Evolutionary conservation across 2,888 invertebrate species (phyloP).

Genomic region (Dyspetes luteomarginatus): DNA sequence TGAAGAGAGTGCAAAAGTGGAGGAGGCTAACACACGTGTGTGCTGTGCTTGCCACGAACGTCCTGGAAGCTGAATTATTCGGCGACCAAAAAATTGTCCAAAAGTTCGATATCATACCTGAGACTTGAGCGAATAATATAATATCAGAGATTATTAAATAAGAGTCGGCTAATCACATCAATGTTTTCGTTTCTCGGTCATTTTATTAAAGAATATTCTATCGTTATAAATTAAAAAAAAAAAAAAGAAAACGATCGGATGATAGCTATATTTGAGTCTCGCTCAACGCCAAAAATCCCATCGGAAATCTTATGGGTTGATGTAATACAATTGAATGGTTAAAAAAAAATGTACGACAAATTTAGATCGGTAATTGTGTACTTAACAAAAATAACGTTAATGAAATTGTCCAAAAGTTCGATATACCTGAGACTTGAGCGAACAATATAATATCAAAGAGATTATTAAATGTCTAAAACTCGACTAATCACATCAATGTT

Average conservation of each 20-base stretch:
- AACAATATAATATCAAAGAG: slow-evolving; percentile 14
- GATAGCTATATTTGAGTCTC: slow-evolving; percentile 20
- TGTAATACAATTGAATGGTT: slow-evolving; percentile 49
- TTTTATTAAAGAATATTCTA: slow-evolving; percentile 62
- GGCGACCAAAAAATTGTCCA: not conserved
- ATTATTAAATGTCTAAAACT: slow-evolving; percentile 45
- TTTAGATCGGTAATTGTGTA: too few species aligned
- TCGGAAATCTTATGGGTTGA: slow-evolving; percentile 30
- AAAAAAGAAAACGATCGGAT: slow-evolving; percentile 39
- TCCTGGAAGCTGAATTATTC: not conserved
- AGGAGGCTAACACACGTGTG: not conserved
- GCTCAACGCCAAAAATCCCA: slow-evolving; percentile 12
- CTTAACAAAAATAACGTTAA: too few species aligned
- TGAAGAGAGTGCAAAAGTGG: not conserved
- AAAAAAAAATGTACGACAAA: too few species aligned
- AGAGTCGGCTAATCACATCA: slow-evolving; percentile 14
- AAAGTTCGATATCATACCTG: slow-evolving; percentile 42
- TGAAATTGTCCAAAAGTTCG: too few species aligned
- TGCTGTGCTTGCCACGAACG: not conserved
- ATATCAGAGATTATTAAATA: slow-evolving; percentile 44
- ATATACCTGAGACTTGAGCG: not conserved
- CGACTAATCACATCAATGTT: slow-evolving; percentile 10
- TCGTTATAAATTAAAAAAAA: slow-evolving; percentile 22
- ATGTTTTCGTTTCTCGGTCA: slow-evolving; percentile 28
- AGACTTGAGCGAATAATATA: slow-evolving; percentile 1